Base-by-base conservation (phyloP, 2,797 vertebrate genomes). In the Cynopterus sphinx region DNA sequence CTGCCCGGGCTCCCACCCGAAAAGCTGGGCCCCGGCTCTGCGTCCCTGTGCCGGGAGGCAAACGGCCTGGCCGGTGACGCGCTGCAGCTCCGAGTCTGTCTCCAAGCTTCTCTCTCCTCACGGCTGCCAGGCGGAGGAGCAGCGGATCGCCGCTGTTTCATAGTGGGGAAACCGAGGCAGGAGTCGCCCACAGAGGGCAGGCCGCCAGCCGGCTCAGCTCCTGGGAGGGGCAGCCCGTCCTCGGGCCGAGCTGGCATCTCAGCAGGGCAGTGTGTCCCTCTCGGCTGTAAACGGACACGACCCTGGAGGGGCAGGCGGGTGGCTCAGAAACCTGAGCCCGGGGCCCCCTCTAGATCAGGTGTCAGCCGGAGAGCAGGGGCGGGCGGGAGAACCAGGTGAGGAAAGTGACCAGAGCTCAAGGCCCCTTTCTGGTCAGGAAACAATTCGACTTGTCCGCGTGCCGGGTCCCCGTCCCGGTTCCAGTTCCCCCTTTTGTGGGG, bases 201-300 rank as follows among this genome's bases (percentile, higher is more conserved):
- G 49, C 49, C 49, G 15, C 49, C 49, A 16, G 49, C 49, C 5
- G 49, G 49, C 22, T 3, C 6, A 39, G 28, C 12, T 36, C 59
- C 68, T 26, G 0, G 49, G 41, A 51, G 57, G 12, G 13, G 9
- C 4, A 28, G 36, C 46, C 22, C 53, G n/a, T 55, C 41, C 49
- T 74, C 68, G 65, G 8, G 0, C 10, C 53, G 61, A 87, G 51
- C 57, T 86, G 68, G 93, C 16, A 51, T 68, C 71, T 90, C 5
- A 9, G 6, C 6, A 19, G 67, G 92, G 95, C 73, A 83, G 33
- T 0, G 31, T 51, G 36, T 53, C 73, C 16, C 70, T 88, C 33
- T 93, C 16, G 1, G 53, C 17, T 71, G 88, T 85, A 92, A 97
- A 94, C 82, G 91, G 73, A 96, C 78, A 36, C 1, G 74, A 91